A percentile compares a stretch with the other conserved stretches of the same genome.
Evolutionary conservation across 2,113 vertebrate species (phyloP).

Genomic region (Sigmodon hispidus): DNA sequence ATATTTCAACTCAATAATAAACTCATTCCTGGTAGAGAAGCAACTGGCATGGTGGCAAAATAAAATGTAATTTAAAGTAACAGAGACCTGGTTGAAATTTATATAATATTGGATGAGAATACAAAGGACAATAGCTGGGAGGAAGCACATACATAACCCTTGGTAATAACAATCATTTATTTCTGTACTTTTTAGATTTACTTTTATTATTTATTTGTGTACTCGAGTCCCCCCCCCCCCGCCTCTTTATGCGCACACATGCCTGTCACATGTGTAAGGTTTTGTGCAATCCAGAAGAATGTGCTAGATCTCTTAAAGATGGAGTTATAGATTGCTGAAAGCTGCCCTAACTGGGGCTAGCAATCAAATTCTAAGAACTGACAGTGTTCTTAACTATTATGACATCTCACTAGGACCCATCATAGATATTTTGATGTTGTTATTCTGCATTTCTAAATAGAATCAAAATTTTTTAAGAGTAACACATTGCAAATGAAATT

Average conservation of each 20-base stretch:
- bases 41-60: conserved; percentile 10
- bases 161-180: too few relatives aligned
- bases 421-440: neutral
- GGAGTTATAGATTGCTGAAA: neutral
- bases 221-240: neutral
- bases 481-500: neutral
- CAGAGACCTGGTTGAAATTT: neutral
- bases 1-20: conserved; percentile 5
- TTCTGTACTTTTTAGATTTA: neutral
- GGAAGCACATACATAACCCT: neutral
- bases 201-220: neutral
- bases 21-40: conserved; percentile 14
- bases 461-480: neutral
- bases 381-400: neutral
- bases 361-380: neutral
- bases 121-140: neutral
- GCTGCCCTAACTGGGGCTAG: too few relatives aligned
- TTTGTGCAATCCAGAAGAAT: neutral
- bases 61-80: conserved; percentile 1
- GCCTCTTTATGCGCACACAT: neutral
- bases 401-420: neutral
- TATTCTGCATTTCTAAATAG: neutral
- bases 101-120: neutral
- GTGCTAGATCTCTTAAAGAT: neutral
- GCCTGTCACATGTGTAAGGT: neutral